Evolutionary conservation across 2,797 vertebrate genomes (phyloP).

Genomic region (Cheirogaleus major): DNA sequence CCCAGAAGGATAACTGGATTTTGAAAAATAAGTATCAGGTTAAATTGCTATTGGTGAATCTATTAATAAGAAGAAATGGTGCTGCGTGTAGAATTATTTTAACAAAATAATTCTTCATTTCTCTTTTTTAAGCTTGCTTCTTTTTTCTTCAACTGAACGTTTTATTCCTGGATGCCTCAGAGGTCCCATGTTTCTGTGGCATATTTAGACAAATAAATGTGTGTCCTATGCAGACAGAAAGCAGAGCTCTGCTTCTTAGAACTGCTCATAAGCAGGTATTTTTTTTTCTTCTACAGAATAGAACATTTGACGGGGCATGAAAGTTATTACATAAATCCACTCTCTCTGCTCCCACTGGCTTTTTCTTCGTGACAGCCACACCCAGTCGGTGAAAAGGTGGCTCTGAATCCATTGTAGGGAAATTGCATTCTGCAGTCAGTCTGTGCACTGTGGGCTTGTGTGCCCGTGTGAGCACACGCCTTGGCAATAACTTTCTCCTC

Average conservation of each 20-base stretch:
- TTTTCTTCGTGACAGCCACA: background rate
- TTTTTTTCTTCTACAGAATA: background rate
- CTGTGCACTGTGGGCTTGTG: fast-evolving
- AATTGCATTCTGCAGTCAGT: background rate
- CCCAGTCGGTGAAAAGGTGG: background rate
- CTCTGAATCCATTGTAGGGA: background rate
- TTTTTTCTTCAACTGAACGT: background rate
- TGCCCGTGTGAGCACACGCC: too few species aligned
- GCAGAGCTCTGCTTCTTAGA: background rate
- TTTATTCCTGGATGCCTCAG: background rate
- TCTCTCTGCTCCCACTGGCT: background rate
- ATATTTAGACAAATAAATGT: background rate
- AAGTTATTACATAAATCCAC: background rate
- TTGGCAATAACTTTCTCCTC: background rate
- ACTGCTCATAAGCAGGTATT: background rate
- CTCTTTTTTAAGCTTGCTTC: background rate
- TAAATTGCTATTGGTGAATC: conserved; percentile 21
- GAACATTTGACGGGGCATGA: background rate
- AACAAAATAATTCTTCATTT: background rate
- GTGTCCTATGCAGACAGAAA: background rate
- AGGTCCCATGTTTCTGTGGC: background rate
- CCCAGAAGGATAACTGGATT: background rate
- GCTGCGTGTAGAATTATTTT: background rate
- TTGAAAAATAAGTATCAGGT: background rate
- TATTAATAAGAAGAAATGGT: background rate